A percentile compares a stretch with the other conserved stretches of the same genome.
These are phyloP conservation scores for Oreochromis spilurus DNA, from an alignment of 2,113 vertebrate genomes.

Conservation along the genomic window DNA sequence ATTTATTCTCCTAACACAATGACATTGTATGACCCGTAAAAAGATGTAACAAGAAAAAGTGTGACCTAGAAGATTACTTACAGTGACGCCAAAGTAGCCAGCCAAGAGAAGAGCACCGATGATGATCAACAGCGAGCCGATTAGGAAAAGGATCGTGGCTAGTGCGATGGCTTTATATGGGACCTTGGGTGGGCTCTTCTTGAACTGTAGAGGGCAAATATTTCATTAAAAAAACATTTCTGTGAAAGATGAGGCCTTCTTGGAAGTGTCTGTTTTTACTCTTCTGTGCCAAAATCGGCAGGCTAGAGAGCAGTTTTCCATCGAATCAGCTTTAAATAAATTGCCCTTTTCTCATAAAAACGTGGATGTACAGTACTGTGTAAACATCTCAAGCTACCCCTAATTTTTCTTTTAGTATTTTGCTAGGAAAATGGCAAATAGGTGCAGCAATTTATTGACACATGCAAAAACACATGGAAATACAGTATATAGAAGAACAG, in stretches of 20 bases:
- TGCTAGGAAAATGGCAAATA: not conserved
- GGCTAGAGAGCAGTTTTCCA: not conserved
- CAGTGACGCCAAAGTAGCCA: conserved; percentile 88
- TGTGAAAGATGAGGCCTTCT: not conserved
- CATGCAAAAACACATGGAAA: not conserved
- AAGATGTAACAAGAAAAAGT: not conserved
- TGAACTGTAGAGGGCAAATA: conserved; percentile 78
- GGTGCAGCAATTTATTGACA: not conserved
- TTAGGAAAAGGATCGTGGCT: conserved; percentile 87
- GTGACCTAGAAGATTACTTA: conserved; percentile 65
- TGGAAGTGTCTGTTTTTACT: not conserved
- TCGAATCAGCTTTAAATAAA: not conserved
- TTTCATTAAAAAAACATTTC: conserved; percentile 13
- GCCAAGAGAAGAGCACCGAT: conserved; percentile 89
- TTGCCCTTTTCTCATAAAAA: not conserved
- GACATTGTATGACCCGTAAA: not conserved
- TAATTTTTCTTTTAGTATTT: not conserved
- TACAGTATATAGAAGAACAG: not conserved
- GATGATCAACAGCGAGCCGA: conserved; percentile 88
- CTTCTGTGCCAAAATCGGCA: not conserved
- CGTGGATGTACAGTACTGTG: not conserved
- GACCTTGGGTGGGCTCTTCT: conserved; percentile 94
- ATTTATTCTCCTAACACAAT: not conserved
- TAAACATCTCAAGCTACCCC: not conserved
- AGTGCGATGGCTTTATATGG: conserved; percentile 95